Base-by-base conservation (phyloP, 2,888 invertebrate genomes). In the Byasa hedistus region DNA sequence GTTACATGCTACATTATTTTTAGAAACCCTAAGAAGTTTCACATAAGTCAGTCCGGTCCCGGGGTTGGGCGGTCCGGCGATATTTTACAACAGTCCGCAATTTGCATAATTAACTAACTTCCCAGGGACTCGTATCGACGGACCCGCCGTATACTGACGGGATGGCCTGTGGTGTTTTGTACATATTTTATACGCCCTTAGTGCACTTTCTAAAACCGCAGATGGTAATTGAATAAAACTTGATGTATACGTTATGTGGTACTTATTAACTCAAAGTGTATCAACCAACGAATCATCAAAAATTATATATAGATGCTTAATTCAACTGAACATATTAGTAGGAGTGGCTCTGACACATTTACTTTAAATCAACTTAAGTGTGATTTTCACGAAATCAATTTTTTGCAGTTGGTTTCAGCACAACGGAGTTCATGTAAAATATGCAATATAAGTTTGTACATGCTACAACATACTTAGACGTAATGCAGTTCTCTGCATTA, bases 21-120 rank as follows among this genome's bases (percentile, higher is more conserved):
- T 17, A 17, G 55, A 24, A 54, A 59, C 23, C 54, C n/a, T 54
- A 32, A 1, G 19, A n/a, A 22, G 61, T 32, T 59, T 61, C 57
- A 62, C 75, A 76, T 79, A 80, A 78, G 75, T 80, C 77, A 78
- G 75, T 70, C 71, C 75, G 66, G 66, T 72, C 69, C 69, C 68
- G 73, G 74, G 76, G 75, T 77, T 80, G 81, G 83, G 79, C 84
- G 85, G 84, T 54, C 83, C 83, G 77, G 78, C 79, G 81, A 84
- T 86, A 85, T 84, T 84, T 87, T 81, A 83, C 77, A 76, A 80
- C 82, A 82, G 75, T 76, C 83, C 80, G 78, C 84, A 82, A 89
- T 89, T 87, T 87, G 77, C 87, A 89, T 89, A 88, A 88, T 89
- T 87, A 89, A 87, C 87, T 77, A 84, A 85, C 84, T 85, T 85